Percentiles rank a stretch among this genome's conserved stretches.
Evolutionary conservation across 1,140 invertebrate genomes (phyloP).

Genomic region (Drosophila miranda): DNA sequence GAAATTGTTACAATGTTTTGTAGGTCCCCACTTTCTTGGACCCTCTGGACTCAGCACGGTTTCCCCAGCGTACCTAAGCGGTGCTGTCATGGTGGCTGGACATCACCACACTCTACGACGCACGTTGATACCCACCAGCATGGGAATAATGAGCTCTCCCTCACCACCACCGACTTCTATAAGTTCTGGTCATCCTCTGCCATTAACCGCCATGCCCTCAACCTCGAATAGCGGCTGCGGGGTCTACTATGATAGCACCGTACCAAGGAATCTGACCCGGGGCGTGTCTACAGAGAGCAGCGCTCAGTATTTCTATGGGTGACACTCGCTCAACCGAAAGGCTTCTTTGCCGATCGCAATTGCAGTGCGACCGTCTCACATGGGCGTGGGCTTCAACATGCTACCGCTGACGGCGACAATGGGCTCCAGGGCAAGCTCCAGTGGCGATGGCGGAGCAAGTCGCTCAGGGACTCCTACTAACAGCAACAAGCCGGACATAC

Average conservation of each 20-base stretch:
- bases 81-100: slow-evolving; percentile 59
- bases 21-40: slow-evolving; percentile 57
- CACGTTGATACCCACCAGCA: slow-evolving; percentile 63
- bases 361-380: slow-evolving; percentile 49
- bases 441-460: slow-evolving; percentile 18
- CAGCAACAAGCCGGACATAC: slow-evolving; percentile 51
- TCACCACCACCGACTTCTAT: slow-evolving; percentile 42
- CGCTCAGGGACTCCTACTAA: slow-evolving; percentile 49
- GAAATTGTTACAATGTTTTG: not conserved
- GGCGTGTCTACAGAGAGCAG: slow-evolving; percentile 60
- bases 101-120: slow-evolving; percentile 59
- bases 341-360: slow-evolving; percentile 65
- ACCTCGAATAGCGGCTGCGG: slow-evolving; percentile 34
- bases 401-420: slow-evolving; percentile 59
- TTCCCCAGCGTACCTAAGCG: slow-evolving; percentile 57
- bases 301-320: slow-evolving; percentile 65
- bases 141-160: slow-evolving; percentile 59
- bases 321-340: slow-evolving; percentile 69
- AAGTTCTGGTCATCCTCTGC: slow-evolving; percentile 21
- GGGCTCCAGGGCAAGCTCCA: slow-evolving; percentile 32
- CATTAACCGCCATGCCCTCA: slow-evolving; percentile 35
- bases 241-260: slow-evolving; percentile 63
- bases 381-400: slow-evolving; percentile 44
- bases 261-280: slow-evolving; percentile 53
- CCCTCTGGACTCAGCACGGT: slow-evolving; percentile 46